Conservation (phyloP, 2,888 invertebrate species). For the Agrotis ipsilon region DNA sequence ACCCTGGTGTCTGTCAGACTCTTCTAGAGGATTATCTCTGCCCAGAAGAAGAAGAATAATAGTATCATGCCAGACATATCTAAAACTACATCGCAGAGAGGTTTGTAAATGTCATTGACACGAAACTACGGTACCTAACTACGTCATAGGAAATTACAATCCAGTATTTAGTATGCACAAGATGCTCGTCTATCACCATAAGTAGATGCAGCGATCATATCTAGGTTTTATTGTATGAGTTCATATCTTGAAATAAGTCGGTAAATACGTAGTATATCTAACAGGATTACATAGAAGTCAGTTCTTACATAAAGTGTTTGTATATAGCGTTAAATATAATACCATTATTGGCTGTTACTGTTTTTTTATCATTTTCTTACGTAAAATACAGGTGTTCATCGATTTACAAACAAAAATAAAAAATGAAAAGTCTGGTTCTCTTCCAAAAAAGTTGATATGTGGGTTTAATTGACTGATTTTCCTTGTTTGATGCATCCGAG, state of each 20-base stretch:
- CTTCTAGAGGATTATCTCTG: too few species aligned
- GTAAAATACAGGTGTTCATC: background rate
- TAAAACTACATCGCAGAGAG: background rate
- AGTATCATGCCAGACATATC: too few species aligned
- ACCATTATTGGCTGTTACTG: slow-evolving; percentile 3
- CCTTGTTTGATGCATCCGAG: background rate
- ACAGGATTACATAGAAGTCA: slow-evolving; percentile 42
- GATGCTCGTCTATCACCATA: slow-evolving; percentile 10
- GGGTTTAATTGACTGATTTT: background rate
- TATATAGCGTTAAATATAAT: slow-evolving; percentile 36
- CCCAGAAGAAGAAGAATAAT: background rate
- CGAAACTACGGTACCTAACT: background rate
- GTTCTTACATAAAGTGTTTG: slow-evolving; percentile 29
- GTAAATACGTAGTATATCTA: slow-evolving; percentile 36
- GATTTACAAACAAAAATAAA: slow-evolving; percentile 9
- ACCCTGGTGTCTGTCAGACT: too few species aligned
- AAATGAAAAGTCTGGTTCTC: background rate
- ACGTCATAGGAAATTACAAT: slow-evolving; percentile 28
- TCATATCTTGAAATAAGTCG: slow-evolving; percentile 38
- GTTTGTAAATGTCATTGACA: background rate
- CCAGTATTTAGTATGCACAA: slow-evolving; percentile 40
- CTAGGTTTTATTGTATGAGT: slow-evolving; percentile 34
- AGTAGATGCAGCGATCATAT: slow-evolving; percentile 14
- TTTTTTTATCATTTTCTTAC: background rate
- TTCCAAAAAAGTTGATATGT: background rate